phyloP scores from a whole-genome alignment of 2,797 vertebrate species.

The Pipistrellus pipistrellus region DNA sequence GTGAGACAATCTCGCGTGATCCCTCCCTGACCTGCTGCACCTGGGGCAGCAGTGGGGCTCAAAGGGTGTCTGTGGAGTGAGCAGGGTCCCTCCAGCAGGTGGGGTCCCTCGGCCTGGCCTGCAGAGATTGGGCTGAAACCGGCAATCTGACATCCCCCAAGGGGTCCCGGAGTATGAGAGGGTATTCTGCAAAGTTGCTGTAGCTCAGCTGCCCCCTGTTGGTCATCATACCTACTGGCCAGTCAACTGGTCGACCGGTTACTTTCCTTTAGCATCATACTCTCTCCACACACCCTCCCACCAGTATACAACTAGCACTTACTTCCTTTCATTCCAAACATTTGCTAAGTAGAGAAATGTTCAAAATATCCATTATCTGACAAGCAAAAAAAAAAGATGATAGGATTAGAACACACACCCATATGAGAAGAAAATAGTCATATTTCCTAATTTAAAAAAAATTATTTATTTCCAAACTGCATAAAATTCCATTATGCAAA shows the following conservation, averaged over 20 bases:
- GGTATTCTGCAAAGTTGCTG: too few species aligned
- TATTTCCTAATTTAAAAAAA: constrained; percentile 41
- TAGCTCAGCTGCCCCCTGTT: too few species aligned
- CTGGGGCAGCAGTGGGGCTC: too few species aligned
- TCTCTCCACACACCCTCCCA: constrained; percentile 36
- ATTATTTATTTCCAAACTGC: constrained; percentile 60
- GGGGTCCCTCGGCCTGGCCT: too few species aligned
- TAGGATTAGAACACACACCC: constrained; percentile 64
- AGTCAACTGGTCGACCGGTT: rapidly evolving
- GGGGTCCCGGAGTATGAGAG: too few species aligned
- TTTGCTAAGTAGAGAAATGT: constrained; percentile 92
- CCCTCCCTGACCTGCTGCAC: too few species aligned
- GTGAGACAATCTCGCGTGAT: too few species aligned
- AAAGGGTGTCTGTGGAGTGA: too few species aligned
- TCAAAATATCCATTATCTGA: constrained; percentile 92
- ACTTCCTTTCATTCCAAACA: constrained; percentile 91
- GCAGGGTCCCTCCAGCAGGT: too few species aligned
- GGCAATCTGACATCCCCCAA: too few species aligned
- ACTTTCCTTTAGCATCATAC: constrained; percentile 63
- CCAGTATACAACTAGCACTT: constrained; percentile 92
- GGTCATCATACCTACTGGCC: too few species aligned
- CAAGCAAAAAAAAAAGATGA: constrained; percentile 85
- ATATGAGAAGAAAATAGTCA: not conserved
- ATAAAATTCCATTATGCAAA: constrained; percentile 23
- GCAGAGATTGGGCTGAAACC: too few species aligned